phyloP scores from a whole-genome alignment of 2,113 vertebrate genomes.

The Clupea harengus region DNA sequence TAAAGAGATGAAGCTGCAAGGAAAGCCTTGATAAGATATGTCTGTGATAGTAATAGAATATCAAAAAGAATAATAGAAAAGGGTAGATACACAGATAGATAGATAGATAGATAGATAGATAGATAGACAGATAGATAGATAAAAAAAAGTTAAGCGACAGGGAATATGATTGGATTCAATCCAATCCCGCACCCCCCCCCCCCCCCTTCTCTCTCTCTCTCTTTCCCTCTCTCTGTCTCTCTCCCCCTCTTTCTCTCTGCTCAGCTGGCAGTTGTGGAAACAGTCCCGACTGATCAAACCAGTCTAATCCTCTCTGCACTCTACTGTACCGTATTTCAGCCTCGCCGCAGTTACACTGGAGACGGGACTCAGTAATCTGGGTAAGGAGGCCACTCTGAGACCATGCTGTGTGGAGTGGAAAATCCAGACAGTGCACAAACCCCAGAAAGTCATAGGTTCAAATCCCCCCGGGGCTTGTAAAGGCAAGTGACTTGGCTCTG shows the following conservation, averaged over 20 bases:
- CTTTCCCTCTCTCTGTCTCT: neutral
- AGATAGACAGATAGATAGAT: no score
- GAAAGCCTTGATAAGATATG: no score
- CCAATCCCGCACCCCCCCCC: neutral
- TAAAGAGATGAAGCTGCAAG: no score
- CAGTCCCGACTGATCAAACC: neutral
- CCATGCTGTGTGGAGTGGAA: constrained; percentile 9
- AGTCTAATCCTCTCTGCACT: neutral
- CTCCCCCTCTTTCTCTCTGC: neutral
- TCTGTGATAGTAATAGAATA: no score
- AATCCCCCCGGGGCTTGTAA: neutral
- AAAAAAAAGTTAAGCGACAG: neutral
- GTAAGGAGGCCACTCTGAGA: neutral
- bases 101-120: no score
- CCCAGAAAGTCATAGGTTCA: neutral
- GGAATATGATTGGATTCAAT: neutral
- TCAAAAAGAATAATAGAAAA: no score
- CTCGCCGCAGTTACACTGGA: neutral
- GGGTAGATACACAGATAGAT: no score
- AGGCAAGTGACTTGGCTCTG: neutral
- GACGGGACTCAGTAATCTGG: neutral
- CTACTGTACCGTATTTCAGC: neutral
- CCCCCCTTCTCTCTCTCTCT: neutral
- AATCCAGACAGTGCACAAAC: neutral
- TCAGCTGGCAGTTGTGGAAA: neutral